A percentile compares a stretch with the other conserved stretches of the same genome.
These are phyloP conservation scores for Chrysomela aeneicollis DNA, from an alignment of 2,888 invertebrate genomes.

Conservation along the genomic window DNA sequence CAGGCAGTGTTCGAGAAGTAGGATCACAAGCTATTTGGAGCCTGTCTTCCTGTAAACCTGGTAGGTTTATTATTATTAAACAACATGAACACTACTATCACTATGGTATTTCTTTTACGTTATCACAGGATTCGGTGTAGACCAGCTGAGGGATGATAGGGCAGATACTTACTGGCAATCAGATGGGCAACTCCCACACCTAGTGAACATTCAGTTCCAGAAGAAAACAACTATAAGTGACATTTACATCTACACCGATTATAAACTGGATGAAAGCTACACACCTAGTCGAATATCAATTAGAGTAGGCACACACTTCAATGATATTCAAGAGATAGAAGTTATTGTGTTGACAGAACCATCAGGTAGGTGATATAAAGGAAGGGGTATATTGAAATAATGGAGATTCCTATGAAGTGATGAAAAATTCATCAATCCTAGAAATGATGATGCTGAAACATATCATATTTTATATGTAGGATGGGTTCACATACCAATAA, in stretches of 20 bases:
- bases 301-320: constrained; percentile 93
- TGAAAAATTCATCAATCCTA: background rate
- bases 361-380: constrained; percentile 64
- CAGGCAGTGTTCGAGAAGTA: constrained; percentile 59
- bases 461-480: constrained; percentile 64
- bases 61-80: constrained; percentile 60
- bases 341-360: constrained; percentile 94
- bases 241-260: constrained; percentile 97
- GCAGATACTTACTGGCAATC: constrained; percentile 99
- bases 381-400: too few relatives aligned
- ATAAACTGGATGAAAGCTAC: constrained; percentile 98
- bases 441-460: background rate
- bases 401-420: too few relatives aligned
- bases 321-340: constrained; percentile 95
- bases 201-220: constrained; percentile 96
- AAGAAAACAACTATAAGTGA: constrained; percentile 94
- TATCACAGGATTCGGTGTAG: constrained; percentile 90
- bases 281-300: constrained; percentile 95
- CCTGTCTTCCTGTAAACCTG: constrained; percentile 97
- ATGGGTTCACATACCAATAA: constrained; percentile 94
- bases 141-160: constrained; percentile 93
- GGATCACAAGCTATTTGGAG: constrained; percentile 85
- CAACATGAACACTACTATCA: background rate
- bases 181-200: constrained; percentile 97
- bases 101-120: too few relatives aligned